These are phyloP conservation scores for Sinosuthora webbiana DNA, from an alignment of 2,113 vertebrate genomes.

Conservation along the genomic window DNA sequence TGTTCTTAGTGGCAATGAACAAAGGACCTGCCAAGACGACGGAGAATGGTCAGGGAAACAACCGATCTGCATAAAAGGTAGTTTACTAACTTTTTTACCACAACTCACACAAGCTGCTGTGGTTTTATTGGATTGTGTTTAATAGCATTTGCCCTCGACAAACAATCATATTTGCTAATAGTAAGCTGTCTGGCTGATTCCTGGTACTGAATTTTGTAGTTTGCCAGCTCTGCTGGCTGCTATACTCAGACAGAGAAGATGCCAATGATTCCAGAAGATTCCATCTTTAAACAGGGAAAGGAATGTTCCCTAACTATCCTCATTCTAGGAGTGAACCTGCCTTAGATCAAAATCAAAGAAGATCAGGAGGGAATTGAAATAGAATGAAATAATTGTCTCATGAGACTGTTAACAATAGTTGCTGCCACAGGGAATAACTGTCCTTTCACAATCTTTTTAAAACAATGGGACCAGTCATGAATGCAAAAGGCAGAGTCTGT, in stretches of 20 bases:
- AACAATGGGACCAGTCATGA: neutral
- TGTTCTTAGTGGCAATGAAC: conserved; percentile 84
- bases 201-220: neutral
- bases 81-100: neutral
- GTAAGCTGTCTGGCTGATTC: neutral
- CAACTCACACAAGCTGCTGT: neutral
- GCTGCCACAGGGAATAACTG: neutral
- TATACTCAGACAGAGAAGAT: neutral
- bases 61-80: conserved; percentile 92
- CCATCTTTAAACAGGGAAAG: neutral
- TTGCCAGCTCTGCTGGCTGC: neutral
- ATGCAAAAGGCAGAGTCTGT: neutral
- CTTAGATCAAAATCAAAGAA: neutral
- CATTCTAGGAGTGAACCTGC: neutral
- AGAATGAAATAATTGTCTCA: neutral
- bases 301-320: neutral
- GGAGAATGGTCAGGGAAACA: conserved; percentile 91
- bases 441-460: neutral
- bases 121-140: neutral
- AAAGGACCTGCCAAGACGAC: conserved; percentile 85
- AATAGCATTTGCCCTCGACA: neutral
- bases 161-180: neutral
- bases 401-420: neutral
- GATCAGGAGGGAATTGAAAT: neutral
- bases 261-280: neutral